Percentiles rank a stretch among this genome's conserved stretches.
These are phyloP conservation scores for Pitangus sulphuratus DNA, from an alignment of 2,797 vertebrate species.

Conservation along the genomic window DNA sequence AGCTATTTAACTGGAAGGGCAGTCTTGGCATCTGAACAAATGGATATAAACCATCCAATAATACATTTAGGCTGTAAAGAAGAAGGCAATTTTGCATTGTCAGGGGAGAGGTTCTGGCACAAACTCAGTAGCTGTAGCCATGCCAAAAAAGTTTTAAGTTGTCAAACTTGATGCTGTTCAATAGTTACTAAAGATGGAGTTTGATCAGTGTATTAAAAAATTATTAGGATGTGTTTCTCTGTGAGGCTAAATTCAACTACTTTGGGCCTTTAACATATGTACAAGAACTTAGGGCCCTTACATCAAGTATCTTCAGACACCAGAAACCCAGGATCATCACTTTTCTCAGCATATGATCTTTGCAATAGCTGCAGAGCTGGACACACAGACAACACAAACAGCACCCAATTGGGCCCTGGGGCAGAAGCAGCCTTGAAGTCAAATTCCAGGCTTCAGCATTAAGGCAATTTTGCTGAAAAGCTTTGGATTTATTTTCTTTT, in stretches of 20 bases:
- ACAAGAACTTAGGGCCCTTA: background rate
- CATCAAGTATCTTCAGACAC: background rate
- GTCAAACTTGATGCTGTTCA: background rate
- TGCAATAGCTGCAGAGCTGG: background rate
- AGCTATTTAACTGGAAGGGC: conserved; percentile 7
- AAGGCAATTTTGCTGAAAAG: background rate
- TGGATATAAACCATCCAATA: background rate
- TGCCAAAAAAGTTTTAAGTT: conserved; percentile 1
- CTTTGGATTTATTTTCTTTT: background rate
- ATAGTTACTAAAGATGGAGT: background rate
- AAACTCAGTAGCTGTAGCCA: background rate
- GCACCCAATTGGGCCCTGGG: background rate
- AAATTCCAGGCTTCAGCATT: background rate
- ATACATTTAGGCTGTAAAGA: background rate
- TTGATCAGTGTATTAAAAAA: background rate
- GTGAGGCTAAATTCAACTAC: background rate
- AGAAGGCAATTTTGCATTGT: background rate
- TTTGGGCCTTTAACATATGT: background rate
- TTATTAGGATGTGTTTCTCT: background rate
- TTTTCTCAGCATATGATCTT: background rate
- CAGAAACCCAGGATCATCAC: background rate
- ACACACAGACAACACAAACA: background rate
- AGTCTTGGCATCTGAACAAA: conserved; percentile 37
- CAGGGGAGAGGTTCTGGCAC: background rate
- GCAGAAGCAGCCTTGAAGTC: background rate